Base-by-base conservation (phyloP, 2,113 vertebrate genomes). In the Cyprinodon brontotheroides region DNA sequence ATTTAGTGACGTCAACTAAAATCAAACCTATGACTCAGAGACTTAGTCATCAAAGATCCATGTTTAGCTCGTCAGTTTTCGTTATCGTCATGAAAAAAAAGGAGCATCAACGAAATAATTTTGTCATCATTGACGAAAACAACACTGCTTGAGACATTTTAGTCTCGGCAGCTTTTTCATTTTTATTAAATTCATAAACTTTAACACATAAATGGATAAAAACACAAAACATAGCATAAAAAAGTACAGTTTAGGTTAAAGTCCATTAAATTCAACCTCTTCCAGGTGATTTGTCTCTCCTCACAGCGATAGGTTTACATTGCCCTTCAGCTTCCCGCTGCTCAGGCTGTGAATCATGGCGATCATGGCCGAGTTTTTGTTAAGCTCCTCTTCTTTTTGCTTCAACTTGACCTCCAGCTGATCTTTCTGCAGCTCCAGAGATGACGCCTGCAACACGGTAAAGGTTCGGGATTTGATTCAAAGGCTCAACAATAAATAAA, bases 331-430 rank as follows among this genome's bases (percentile, higher is more conserved):
- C 91, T 97, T 97, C 68, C 95, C 95, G 85, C 96, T 94, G 93
- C 96, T 99, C 61, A 99, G 94, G 84, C 95, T 99, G 93, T 99
- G 98, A 89, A 99, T 99, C 97, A 97, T 96, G 78, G 96, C 95
- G 89, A 99, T 98, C 97, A 98, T 98, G 36, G 95, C 90, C 0
- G 96, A 95, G 50, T 98, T 96, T 80, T 97, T 97, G 91, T 89
- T 95, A 81, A 99, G 5, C 70, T 99, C 96, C n/a, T 98, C 97
- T 75, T 98, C 97, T 85, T 94, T 96, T 90, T 97, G 96, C 92
- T 96, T 95, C 84, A 99, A 92, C 84, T 94, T 95, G 38, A 87
- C 74, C 93, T 97, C 97, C 86, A 99, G 75, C 61, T 97, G 96
- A 6, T 94, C 93, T 87, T 96, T 99, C 79, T 99, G 97, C 81